These are phyloP conservation scores for Trachops cirrhosus DNA, from an alignment of 2,797 vertebrate species.

Conservation along the genomic window DNA sequence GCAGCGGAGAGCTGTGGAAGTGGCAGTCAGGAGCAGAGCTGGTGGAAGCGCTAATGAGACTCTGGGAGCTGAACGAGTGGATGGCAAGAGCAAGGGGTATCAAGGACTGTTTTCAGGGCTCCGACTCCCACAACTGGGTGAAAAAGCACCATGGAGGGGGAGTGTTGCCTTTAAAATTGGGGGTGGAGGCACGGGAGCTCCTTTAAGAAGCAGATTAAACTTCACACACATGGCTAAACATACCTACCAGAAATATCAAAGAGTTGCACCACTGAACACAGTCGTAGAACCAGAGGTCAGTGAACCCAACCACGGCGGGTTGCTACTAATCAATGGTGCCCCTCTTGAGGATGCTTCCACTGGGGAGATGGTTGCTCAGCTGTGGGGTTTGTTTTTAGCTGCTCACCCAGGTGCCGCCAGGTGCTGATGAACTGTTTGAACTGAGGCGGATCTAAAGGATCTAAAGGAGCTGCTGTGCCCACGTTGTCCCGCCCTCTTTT, in stretches of 20 bases:
- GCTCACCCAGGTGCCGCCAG: not conserved
- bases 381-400: not conserved
- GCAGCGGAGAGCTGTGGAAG: not conserved
- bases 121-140: not conserved
- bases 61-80: rapidly evolving
- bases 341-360: not conserved
- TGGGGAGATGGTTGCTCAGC: too few species aligned
- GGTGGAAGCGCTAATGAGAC: too few species aligned
- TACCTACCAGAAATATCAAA: not conserved
- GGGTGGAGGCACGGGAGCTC: rapidly evolving
- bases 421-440: not conserved
- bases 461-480: rapidly evolving
- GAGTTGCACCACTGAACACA: not conserved
- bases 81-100: not conserved
- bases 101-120: not conserved
- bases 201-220: not conserved
- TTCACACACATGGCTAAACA: not conserved
- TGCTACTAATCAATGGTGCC: not conserved
- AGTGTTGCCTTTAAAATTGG: not conserved
- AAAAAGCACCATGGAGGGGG: not conserved
- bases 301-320: not conserved
- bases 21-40: not conserved
- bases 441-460: too few species aligned
- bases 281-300: not conserved
- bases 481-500: not conserved